A percentile compares a stretch with the other conserved stretches of the same genome.
Evolutionary conservation across 23 tunicate species (phyloP).

Genomic region (Trididemnum nubilum): DNA sequence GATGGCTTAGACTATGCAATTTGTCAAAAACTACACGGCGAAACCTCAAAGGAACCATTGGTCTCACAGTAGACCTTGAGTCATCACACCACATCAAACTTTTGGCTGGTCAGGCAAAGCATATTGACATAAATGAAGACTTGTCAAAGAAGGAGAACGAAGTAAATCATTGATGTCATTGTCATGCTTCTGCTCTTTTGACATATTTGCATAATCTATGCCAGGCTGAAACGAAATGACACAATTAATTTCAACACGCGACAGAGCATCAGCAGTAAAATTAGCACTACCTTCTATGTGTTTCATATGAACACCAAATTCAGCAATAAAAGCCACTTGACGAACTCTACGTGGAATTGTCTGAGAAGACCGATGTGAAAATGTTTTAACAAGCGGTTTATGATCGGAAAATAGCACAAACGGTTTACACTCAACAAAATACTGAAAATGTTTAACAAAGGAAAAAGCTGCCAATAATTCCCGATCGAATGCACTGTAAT

Average conservation of each 20-base stretch:
- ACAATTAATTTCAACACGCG: no score
- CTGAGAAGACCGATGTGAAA: not conserved
- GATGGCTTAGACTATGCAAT: not conserved
- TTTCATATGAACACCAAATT: not conserved
- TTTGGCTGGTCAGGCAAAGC: not conserved
- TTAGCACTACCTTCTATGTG: no score
- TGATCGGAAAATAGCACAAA: conserved; percentile 14
- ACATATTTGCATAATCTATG: no score
- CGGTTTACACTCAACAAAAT: no score
- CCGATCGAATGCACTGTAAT: no score
- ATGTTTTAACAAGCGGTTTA: not conserved
- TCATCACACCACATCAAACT: no score
- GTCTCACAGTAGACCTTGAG: not conserved
- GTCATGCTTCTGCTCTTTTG: no score
- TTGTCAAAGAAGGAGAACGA: not conserved
- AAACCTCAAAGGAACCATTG: conserved; percentile 1
- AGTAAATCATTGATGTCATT: not conserved
- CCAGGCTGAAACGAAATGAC: no score
- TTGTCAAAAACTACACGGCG: not conserved
- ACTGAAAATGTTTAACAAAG: no score
- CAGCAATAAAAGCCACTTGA: conserved; percentile 1
- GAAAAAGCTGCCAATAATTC: no score
- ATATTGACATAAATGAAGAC: not conserved
- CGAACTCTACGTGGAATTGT: not conserved
- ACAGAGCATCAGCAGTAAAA: no score